Conservation (phyloP, 2,113 vertebrate species). For the Brachypodius melanocephalos region DNA sequence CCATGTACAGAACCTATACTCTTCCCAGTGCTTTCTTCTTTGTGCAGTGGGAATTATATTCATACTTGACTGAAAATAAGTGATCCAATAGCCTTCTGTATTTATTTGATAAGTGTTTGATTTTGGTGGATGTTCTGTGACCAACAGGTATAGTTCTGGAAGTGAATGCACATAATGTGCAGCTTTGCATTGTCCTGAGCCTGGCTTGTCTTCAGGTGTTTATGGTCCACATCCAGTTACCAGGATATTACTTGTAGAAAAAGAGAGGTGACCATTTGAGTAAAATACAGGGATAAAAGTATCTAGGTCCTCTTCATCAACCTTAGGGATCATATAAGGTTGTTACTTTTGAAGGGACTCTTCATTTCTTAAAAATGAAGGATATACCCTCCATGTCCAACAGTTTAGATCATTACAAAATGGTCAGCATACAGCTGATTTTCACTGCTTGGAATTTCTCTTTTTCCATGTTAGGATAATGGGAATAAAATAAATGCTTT, state of each 20-base stretch:
- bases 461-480: neutral
- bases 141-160: neutral
- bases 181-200: neutral
- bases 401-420: neutral
- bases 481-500: neutral
- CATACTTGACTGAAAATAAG: neutral
- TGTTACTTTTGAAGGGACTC: neutral
- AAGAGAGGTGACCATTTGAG: neutral
- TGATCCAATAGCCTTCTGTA: neutral
- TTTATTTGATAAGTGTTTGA: neutral
- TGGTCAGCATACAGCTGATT: neutral
- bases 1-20: neutral
- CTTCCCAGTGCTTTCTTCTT: neutral
- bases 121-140: neutral
- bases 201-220: neutral
- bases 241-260: neutral
- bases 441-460: neutral
- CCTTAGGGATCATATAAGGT: neutral
- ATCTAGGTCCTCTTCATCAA: neutral
- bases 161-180: neutral
- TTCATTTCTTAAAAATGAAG: neutral
- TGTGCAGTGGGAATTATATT: neutral
- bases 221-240: neutral
- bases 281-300: neutral
- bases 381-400: neutral